Base-by-base conservation (phyloP, 2,113 vertebrate species). In the Alethe diademata region DNA sequence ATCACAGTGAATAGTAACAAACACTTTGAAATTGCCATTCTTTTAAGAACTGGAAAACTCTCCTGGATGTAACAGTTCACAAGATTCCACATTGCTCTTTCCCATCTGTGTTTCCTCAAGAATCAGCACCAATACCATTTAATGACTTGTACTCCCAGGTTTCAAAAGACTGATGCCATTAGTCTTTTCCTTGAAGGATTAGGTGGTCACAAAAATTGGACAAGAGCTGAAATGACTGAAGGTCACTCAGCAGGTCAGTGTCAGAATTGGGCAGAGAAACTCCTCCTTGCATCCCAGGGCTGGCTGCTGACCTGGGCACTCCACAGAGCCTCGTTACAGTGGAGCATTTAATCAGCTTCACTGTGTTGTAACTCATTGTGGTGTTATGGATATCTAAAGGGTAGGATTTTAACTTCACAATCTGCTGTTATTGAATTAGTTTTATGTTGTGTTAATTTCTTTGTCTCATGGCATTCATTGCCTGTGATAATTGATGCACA, bases 391-490 rank as follows among this genome's bases (percentile, higher is more conserved):
- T 65, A 94, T 93, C 88, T 90, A 91, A 96, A 95, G 86, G 83
- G 87, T 90, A 97, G 79, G 50, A 58, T 88, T 93, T 93, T 93
- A 94, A 91, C 58, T 93, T 91, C 61, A 64, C 93, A 90, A 33
- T 96, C 95, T 97, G 78, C 92, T 87, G 36, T 88, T 94, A 88
- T 86, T 96, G 93, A 96, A 93, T 96, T 93, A 93, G 72, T 88
- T 97, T 97, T 95, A 83, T 82, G 35, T 95, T 82, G 74, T 94
- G 54, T 95, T 93, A 93, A 75, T 96, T 86, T 90, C 92, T 97
- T 83, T 89, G 40, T 94, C 92, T 94, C 75, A 33, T 88, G 78
- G 88, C 50, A 82, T 94, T 72, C 86, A 78, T 92, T 94, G 70
- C 91, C 82, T 86, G 66, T 78, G 86, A 82, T 96, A 95, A 96